Conservation (phyloP, 2,113 vertebrate species). For the Muscicapa adusta region DNA sequence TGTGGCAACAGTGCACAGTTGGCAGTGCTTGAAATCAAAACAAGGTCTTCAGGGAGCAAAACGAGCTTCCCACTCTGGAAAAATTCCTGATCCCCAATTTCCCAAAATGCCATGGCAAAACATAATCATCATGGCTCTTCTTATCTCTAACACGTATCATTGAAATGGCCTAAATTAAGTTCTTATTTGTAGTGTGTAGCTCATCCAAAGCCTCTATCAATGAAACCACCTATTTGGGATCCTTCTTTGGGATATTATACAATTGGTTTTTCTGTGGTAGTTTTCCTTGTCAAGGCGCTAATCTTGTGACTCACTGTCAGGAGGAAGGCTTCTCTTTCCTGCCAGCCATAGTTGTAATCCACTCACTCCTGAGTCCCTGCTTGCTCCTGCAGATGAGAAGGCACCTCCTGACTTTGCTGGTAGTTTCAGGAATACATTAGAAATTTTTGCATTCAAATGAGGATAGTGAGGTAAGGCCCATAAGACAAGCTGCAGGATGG, state of each 20-base stretch:
- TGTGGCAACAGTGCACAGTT: not conserved
- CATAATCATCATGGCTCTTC: not conserved
- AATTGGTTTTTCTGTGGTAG: not conserved
- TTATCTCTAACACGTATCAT: not conserved
- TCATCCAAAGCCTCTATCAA: not conserved
- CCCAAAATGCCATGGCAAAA: not conserved
- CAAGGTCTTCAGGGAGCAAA: not conserved
- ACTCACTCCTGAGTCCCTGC: not conserved
- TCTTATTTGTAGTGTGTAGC: not conserved
- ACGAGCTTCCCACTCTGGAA: not conserved
- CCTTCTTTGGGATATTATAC: not conserved
- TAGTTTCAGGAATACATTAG: not conserved
- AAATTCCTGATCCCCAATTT: not conserved
- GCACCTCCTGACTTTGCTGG: not conserved
- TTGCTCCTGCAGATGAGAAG: not conserved
- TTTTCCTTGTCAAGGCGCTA: not conserved
- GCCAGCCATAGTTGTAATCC: accelerated
- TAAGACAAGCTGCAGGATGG: not conserved
- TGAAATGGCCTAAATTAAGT: not conserved
- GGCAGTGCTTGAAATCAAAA: not conserved
- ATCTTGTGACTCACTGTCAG: conserved; percentile 42
- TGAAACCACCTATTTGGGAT: not conserved
- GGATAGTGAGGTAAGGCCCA: not conserved
- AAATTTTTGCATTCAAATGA: not conserved
- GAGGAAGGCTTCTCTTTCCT: conserved; percentile 1